These are phyloP conservation scores for Sebastes ruberrimus DNA, from an alignment of 2,797 vertebrate species.

Conservation along the genomic window DNA sequence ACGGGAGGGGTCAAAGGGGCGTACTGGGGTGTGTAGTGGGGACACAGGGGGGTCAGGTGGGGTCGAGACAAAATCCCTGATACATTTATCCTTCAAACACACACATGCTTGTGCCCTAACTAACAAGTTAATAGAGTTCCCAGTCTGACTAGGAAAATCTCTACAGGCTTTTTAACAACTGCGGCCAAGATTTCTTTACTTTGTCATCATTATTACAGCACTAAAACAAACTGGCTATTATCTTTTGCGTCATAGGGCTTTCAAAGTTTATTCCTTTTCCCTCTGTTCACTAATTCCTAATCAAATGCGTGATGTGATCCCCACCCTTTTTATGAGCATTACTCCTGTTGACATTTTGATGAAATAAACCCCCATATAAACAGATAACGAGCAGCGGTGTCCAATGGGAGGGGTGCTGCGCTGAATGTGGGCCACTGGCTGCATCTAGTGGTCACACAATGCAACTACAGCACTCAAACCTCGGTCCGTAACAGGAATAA, in stretches of 20 bases:
- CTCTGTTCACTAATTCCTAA: constrained; percentile 11
- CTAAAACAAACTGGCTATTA: constrained; percentile 36
- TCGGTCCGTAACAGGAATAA: background rate
- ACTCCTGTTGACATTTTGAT: constrained; percentile 35
- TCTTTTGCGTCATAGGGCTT: constrained; percentile 27
- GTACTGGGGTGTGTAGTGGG: background rate
- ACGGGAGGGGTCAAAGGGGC: background rate
- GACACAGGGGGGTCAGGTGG: background rate
- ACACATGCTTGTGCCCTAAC: constrained; percentile 15
- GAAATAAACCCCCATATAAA: constrained; percentile 38
- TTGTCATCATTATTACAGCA: constrained; percentile 27
- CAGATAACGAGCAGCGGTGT: background rate
- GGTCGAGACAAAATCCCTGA: constrained; percentile 9
- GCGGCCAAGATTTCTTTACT: constrained; percentile 10
- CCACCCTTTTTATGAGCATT: constrained; percentile 49
- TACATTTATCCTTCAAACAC: constrained; percentile 12
- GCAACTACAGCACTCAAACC: constrained; percentile 29
- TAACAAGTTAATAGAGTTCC: constrained; percentile 24
- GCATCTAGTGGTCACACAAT: constrained; percentile 69
- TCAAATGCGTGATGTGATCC: constrained; percentile 22
- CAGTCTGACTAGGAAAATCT: constrained; percentile 21
- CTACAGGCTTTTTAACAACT: constrained; percentile 1
- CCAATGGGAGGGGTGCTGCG: background rate
- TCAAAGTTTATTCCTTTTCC: constrained; percentile 19
- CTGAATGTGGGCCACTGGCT: constrained; percentile 30